Percentiles rank a stretch among this genome's conserved stretches.
phyloP scores from a whole-genome alignment of 2,113 vertebrate species.

The Thinocorus orbignyianus region DNA sequence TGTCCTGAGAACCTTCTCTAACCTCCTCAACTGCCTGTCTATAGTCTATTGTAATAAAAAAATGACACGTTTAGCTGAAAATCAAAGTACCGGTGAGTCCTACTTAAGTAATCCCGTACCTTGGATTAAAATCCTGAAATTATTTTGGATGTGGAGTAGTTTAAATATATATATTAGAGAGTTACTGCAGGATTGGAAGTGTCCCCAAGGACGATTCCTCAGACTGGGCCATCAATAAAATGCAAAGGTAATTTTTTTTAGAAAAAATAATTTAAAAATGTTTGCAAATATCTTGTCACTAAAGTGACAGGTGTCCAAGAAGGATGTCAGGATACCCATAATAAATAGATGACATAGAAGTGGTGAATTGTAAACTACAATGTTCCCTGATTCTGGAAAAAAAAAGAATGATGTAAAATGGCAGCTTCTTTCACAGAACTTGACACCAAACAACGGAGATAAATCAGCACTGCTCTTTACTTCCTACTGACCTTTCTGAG shows the following conservation, averaged over 20 bases:
- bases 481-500: neutral
- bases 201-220: neutral
- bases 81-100: neutral
- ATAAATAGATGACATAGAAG: neutral
- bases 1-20: neutral
- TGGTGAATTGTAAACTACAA: neutral
- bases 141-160: neutral
- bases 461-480: neutral
- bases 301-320: neutral
- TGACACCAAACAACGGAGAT: neutral
- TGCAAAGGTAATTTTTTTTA: neutral
- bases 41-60: neutral
- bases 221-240: neutral
- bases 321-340: neutral
- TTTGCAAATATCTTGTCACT: neutral
- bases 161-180: neutral
- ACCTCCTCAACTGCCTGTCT: neutral
- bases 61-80: neutral
- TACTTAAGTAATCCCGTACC: neutral
- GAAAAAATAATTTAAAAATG: neutral
- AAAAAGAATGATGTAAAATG: neutral
- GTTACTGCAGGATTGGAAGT: neutral
- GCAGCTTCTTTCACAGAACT: neutral
- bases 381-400: neutral
- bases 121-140: neutral